These are phyloP conservation scores for Halictus quadricinctus DNA, from an alignment of 2,888 invertebrate genomes.

Conservation along the genomic window DNA sequence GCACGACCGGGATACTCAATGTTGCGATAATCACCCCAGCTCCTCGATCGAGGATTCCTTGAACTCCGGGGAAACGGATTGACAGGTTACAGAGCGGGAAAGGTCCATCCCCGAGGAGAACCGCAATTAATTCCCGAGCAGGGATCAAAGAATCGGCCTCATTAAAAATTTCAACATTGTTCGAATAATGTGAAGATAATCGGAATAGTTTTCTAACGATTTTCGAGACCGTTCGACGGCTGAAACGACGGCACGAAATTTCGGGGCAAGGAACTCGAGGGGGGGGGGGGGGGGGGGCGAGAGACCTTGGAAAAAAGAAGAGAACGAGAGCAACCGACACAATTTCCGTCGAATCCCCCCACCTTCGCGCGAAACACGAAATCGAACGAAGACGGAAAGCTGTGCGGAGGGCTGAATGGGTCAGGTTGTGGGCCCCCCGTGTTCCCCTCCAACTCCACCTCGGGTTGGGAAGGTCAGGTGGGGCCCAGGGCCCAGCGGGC, in stretches of 20 bases:
- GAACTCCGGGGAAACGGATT: slow-evolving; percentile 7
- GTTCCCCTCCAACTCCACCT: not conserved
- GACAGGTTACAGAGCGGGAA: not conserved
- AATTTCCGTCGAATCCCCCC: not conserved
- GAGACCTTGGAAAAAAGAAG: not conserved
- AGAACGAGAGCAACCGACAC: slow-evolving; percentile 5
- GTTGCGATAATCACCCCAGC: not conserved
- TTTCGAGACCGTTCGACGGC: not conserved
- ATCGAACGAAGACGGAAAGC: slow-evolving; percentile 58
- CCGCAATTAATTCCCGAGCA: not conserved
- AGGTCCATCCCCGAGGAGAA: not conserved
- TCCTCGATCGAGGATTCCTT: slow-evolving; percentile 6
- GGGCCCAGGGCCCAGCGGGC: slow-evolving; percentile 54
- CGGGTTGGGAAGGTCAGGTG: slow-evolving; percentile 47
- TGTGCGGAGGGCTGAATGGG: slow-evolving; percentile 47
- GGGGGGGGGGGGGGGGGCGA: no score
- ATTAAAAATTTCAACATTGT: slow-evolving; percentile 11
- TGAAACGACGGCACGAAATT: not conserved
- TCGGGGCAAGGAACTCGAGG: not conserved
- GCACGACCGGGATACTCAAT: not conserved
- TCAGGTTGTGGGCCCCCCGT: slow-evolving; percentile 39
- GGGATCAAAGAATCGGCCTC: not conserved
- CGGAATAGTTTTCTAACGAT: not conserved
- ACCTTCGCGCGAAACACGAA: slow-evolving; percentile 1
- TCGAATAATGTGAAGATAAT: not conserved